Percentiles rank a stretch among this genome's conserved stretches.
phyloP scores from a whole-genome alignment of 2,113 vertebrate genomes.

The Procavia capensis region DNA sequence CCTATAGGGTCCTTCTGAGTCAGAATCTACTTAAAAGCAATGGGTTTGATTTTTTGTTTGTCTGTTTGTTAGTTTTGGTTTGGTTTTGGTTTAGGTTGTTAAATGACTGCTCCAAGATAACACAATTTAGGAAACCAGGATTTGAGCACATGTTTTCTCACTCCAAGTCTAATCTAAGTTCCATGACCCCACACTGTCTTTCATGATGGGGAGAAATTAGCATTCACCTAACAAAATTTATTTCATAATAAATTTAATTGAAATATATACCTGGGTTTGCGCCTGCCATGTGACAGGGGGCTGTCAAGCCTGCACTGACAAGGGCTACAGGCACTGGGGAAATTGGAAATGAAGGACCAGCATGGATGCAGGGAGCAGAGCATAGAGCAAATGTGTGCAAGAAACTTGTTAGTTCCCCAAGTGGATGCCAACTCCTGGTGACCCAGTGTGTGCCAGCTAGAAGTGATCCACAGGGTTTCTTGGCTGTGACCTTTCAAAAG shows the following conservation, averaged over 20 bases:
- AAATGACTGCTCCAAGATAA: too few species aligned
- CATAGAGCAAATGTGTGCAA: fast-evolving
- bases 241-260: background rate
- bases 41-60: too few species aligned
- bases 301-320: background rate
- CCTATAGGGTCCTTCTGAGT: too few species aligned
- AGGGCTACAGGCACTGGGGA: background rate
- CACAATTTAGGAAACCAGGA: background rate
- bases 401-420: background rate
- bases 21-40: too few species aligned
- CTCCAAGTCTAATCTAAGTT: background rate
- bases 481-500: background rate
- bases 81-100: too few species aligned
- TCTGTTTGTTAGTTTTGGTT: too few species aligned
- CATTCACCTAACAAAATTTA: background rate
- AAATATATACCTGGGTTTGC: background rate
- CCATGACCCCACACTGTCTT: background rate
- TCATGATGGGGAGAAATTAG: background rate
- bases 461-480: background rate
- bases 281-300: background rate
- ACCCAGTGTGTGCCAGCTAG: too few species aligned
- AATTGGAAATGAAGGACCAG: background rate
- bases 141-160: background rate
- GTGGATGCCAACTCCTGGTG: too few species aligned
- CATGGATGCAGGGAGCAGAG: background rate